These are phyloP conservation scores for Xestobium rufovillosum DNA, from an alignment of 2,888 invertebrate species.

Conservation along the genomic window DNA sequence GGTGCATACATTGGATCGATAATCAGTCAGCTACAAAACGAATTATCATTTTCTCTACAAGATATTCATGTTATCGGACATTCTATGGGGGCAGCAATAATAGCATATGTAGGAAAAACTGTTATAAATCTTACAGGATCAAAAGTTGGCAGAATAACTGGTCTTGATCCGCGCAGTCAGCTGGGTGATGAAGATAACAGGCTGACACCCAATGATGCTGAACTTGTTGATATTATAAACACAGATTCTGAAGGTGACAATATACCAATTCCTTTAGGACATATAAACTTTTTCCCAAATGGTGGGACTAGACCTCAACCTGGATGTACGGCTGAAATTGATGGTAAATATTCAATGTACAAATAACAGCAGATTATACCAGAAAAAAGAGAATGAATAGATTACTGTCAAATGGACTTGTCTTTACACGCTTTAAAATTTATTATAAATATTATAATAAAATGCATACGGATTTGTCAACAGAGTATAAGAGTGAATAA, in stretches of 20 bases:
- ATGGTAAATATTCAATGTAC: no score
- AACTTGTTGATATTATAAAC: conserved; percentile 54
- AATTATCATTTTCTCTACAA: no score
- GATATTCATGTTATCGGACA: conserved; percentile 35
- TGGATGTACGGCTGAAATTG: conserved; percentile 38
- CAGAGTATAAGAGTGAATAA: no score
- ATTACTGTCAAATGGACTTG: no score
- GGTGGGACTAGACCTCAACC: conserved; percentile 50
- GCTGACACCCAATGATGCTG: conserved; percentile 48
- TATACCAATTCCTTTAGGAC: no score
- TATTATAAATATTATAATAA: no score
- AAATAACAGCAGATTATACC: no score
- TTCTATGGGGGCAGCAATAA: conserved; percentile 35
- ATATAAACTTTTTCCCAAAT: conserved; percentile 53
- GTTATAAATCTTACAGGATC: conserved; percentile 22
- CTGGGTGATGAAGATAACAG: conserved; percentile 45
- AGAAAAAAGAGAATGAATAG: no score
- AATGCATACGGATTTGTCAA: no score
- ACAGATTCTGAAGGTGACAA: conserved; percentile 49
- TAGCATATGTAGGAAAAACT: conserved; percentile 32
- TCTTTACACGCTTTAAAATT: no score
- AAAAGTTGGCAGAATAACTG: conserved; percentile 43
- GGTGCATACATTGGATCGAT: no score
- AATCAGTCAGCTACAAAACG: no score
- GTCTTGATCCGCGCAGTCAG: conserved; percentile 50